Conservation (phyloP, 2,797 vertebrate species). For the Sebastolobus altivelis region DNA sequence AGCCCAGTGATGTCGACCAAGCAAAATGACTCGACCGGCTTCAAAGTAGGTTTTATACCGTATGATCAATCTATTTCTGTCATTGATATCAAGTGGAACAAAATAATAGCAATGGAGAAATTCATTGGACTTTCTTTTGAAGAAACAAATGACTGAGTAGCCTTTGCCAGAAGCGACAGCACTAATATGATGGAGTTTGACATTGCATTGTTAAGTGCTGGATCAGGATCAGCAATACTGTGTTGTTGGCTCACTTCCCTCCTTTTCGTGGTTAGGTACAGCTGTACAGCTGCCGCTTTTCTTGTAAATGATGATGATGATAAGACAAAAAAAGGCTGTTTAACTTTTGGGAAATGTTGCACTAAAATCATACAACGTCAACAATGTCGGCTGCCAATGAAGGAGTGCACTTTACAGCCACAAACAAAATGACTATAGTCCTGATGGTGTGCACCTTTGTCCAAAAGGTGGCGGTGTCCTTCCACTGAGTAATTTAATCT, state of each 20-base stretch:
- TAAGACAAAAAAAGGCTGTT: not conserved
- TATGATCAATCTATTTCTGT: not conserved
- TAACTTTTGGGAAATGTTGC: not conserved
- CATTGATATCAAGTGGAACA: not conserved
- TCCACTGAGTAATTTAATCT: not conserved
- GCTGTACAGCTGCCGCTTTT: not conserved
- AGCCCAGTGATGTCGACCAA: not conserved
- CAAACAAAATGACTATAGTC: not conserved
- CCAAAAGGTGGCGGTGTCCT: conserved; percentile 57
- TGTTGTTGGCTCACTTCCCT: not conserved
- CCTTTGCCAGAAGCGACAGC: not conserved
- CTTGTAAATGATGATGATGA: too few relatives aligned
- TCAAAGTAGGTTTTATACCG: not conserved
- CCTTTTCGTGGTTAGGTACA: not conserved
- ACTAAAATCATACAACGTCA: not conserved
- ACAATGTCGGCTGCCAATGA: not conserved
- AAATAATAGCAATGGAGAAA: not conserved
- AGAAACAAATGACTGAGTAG: not conserved
- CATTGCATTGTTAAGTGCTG: not conserved
- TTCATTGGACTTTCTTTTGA: not conserved
- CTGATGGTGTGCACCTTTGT: conserved; percentile 11
- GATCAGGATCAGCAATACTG: too few relatives aligned
- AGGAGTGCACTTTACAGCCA: not conserved
- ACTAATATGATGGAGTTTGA: too few relatives aligned
- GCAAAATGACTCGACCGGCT: not conserved